Percentiles rank a stretch among this genome's conserved stretches.
Evolutionary conservation across 2,888 invertebrate species (phyloP).

Genomic region (Cosmopolites sordidus): DNA sequence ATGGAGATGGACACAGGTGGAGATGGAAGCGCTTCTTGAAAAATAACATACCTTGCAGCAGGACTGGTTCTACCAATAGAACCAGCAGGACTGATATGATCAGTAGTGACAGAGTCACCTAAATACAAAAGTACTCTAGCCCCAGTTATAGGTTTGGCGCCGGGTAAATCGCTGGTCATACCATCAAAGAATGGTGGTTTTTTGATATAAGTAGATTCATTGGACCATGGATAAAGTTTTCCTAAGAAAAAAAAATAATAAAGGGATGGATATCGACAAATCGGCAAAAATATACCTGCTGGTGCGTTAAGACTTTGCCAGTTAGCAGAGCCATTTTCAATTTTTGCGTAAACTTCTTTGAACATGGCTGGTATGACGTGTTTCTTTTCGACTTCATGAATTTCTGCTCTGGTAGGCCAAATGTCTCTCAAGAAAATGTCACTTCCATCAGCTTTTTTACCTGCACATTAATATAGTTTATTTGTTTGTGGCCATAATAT

Average conservation of each 20-base stretch:
- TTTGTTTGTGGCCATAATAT: too few species aligned
- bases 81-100: slow-evolving; percentile 98
- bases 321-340: slow-evolving; percentile 68
- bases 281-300: slow-evolving; percentile 48
- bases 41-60: slow-evolving; percentile 59
- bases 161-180: slow-evolving; percentile 58
- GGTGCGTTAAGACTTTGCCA: slow-evolving; percentile 85
- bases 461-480: too few species aligned
- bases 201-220: slow-evolving; percentile 90
- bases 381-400: slow-evolving; percentile 82
- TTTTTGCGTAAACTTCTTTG: slow-evolving; percentile 80
- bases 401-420: slow-evolving; percentile 90
- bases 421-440: slow-evolving; percentile 86
- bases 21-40: too few species aligned
- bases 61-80: slow-evolving; percentile 94
- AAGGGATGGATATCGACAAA: too few species aligned
- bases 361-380: slow-evolving; percentile 97
- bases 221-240: slow-evolving; percentile 85
- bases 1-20: too few species aligned
- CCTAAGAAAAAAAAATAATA: slow-evolving; percentile 46
- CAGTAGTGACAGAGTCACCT: slow-evolving; percentile 96
- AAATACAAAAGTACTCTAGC: slow-evolving; percentile 82
- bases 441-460: slow-evolving; percentile 63
- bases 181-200: slow-evolving; percentile 90
- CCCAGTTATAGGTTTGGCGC: slow-evolving; percentile 57